Evolutionary conservation across 2,797 vertebrate genomes (phyloP).

Genomic region (Falco peregrinus): DNA sequence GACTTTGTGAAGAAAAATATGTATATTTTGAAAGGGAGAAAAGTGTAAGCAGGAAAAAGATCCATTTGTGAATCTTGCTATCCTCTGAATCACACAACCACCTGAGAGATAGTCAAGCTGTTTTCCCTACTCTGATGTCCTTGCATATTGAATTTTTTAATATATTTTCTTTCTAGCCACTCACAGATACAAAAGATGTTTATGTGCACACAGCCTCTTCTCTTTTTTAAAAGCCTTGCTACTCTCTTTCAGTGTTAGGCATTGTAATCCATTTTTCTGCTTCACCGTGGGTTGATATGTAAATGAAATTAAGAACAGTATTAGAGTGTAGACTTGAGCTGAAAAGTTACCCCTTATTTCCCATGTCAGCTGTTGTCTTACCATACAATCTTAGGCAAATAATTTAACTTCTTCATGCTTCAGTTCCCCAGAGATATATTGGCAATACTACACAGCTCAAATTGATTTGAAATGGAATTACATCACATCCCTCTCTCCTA

Average conservation of each 20-base stretch:
- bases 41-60: not conserved
- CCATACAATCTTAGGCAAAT: not conserved
- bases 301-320: not conserved
- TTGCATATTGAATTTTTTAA: not conserved
- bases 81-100: not conserved
- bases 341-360: not conserved
- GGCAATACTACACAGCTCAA: not conserved
- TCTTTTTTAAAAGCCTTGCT: not conserved
- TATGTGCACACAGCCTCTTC: not conserved
- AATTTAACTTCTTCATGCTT: not conserved
- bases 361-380: not conserved
- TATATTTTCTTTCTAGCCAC: not conserved
- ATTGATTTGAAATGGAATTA: not conserved
- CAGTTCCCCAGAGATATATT: not conserved
- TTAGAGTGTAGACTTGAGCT: not conserved
- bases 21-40: not conserved
- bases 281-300: not conserved
- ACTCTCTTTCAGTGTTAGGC: not conserved
- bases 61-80: not conserved
- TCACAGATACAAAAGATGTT: not conserved
- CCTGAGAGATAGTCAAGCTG: fast-evolving
- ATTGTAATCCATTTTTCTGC: not conserved
- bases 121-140: not conserved
- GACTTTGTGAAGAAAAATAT: not conserved
- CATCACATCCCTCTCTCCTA: not conserved